Base-by-base conservation (phyloP, 1,140 invertebrate genomes). In the Nomia melanderi region DNA sequence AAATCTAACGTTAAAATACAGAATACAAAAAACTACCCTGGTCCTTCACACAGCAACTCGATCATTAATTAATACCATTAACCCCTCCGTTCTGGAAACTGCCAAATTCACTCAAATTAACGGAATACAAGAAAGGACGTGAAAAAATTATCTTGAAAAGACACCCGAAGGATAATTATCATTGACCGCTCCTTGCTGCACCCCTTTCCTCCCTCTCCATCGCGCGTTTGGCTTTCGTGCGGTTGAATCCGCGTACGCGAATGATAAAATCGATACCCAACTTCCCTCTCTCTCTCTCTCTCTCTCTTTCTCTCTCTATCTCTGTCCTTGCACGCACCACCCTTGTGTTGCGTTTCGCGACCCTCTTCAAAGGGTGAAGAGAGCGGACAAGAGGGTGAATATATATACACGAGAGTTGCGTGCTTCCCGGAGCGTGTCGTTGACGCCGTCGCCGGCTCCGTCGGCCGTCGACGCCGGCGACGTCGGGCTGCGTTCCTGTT, bases 201-300 rank as follows among this genome's bases (percentile, higher is more conserved):
- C 41, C 41, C 12, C 11, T 14, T 12, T 44, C 33, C 8, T 36
- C 54, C 5, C 27, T 39, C 17, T 33, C 33, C 33, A 3, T 36
- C 33, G 23, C 25, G 59, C 56, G n/a, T 41, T 14, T 23, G 44
- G 29, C 8, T 50, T 80, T 29, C 62, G 39, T n/a, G 69, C 50
- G 67, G 25, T 39, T 39, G 57, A 82, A 82, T 77, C 57, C 41
- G 73, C 59, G 70, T 62, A 36, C 20, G 41, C 57, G 57, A 73
- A 72, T 60, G 67, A 85, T 80, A 83, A 86, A 86, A 87, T 88
- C 77, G 80, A 86, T 88, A 82, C 60, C 27, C 54, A 53, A 17
- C 4, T n/a, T 53, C 50, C 23, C 50, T 53, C 9, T 53, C 50
- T 54, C 53, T 23, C 54, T 50, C 56, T 47, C 1, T 25, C 17